These are phyloP conservation scores for Pseudanteris insignis DNA, from an alignment of 2,888 invertebrate genomes.

Conservation along the genomic window DNA sequence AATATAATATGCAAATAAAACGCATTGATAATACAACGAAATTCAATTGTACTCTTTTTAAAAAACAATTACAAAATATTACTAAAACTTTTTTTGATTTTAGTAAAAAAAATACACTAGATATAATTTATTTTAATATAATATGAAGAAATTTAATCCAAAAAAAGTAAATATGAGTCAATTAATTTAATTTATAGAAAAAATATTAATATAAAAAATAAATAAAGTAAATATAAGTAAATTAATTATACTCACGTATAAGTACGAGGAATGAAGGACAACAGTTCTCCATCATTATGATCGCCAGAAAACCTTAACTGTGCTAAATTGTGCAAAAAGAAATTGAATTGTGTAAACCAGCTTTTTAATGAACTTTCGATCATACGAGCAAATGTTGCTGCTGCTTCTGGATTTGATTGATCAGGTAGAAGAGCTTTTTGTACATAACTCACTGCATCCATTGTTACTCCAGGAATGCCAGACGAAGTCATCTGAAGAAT, in stretches of 20 bases:
- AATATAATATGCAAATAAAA: too few relatives aligned
- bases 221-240: too few relatives aligned
- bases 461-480: conserved; percentile 90
- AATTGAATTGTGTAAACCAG: conserved; percentile 96
- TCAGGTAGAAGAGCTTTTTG: conserved; percentile 88
- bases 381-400: conserved; percentile 94
- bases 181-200: too few relatives aligned
- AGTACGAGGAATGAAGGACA: conserved; percentile 93
- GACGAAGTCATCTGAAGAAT: conserved; percentile 84
- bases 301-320: conserved; percentile 92
- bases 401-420: conserved; percentile 93
- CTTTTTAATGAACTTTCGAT: conserved; percentile 94
- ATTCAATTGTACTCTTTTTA: too few relatives aligned
- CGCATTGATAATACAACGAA: too few relatives aligned
- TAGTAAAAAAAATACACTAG: too few relatives aligned
- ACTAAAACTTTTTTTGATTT: too few relatives aligned
- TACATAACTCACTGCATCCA: conserved; percentile 91
- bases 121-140: too few relatives aligned
- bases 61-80: too few relatives aligned
- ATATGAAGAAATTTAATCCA: too few relatives aligned
- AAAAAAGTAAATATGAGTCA: too few relatives aligned
- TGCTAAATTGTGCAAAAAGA: conserved; percentile 96
- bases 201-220: too few relatives aligned
- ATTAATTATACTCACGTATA: conserved; percentile 89
- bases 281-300: conserved; percentile 79